Evolutionary conservation across 2,113 vertebrate genomes (phyloP).

Genomic region (Hepsetus odoe): DNA sequence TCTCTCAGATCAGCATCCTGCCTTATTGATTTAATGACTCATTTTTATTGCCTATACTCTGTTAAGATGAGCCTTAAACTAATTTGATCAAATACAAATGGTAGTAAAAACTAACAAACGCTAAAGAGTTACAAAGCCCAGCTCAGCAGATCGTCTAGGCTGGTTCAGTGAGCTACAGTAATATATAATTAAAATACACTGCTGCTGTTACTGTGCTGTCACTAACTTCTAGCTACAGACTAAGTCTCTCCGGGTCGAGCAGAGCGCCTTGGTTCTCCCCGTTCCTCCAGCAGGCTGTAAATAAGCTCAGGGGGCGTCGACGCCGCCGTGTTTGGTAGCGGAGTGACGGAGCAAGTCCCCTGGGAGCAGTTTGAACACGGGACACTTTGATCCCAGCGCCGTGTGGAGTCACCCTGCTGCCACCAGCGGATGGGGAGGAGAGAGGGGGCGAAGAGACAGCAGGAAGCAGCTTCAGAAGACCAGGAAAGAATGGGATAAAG

Average conservation of each 20-base stretch:
- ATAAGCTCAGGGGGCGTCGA: constrained; percentile 48
- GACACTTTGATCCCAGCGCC: constrained; percentile 57
- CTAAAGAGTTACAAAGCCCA: too few species aligned
- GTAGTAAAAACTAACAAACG: too few species aligned
- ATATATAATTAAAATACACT: too few species aligned
- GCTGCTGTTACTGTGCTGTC: too few species aligned
- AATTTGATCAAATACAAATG: too few species aligned
- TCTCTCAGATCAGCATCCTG: too few species aligned
- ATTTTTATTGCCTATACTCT: too few species aligned
- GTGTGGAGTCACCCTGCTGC: constrained; percentile 58
- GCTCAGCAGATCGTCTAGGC: too few species aligned
- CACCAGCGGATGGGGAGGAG: constrained; percentile 41
- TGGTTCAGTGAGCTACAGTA: too few species aligned
- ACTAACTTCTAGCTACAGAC: too few species aligned
- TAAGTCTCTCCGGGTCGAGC: neutral
- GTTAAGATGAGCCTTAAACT: too few species aligned
- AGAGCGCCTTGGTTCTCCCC: constrained; percentile 7
- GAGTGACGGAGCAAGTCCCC: constrained; percentile 59
- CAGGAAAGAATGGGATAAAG: neutral
- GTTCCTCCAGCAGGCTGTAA: constrained; percentile 35
- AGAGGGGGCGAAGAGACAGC: constrained; percentile 55
- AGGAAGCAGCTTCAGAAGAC: constrained; percentile 38
- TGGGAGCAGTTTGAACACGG: constrained; percentile 47
- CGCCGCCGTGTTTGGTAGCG: constrained; percentile 37
- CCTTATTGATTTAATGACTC: too few species aligned